Evolutionary conservation across 2,113 vertebrate genomes (phyloP).

Genomic region (Elanoides forficatus): DNA sequence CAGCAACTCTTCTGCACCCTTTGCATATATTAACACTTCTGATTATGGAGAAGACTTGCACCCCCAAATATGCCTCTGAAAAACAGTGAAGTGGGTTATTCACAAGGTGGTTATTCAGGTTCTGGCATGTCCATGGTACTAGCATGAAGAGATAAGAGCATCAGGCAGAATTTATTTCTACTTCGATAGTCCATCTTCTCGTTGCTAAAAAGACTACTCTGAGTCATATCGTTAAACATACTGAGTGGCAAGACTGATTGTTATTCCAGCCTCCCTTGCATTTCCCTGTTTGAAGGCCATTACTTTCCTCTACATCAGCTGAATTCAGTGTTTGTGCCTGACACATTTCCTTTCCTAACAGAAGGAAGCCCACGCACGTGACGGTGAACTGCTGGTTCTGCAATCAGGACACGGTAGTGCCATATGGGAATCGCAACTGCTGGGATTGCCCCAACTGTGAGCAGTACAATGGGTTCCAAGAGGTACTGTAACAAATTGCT

Average conservation of each 20-base stretch:
- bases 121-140: background rate
- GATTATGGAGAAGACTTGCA: background rate
- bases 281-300: background rate
- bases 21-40: background rate
- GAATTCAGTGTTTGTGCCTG: background rate
- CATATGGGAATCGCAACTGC: slow-evolving; percentile 96
- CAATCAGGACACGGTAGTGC: slow-evolving; percentile 88
- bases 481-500: slow-evolving; percentile 66
- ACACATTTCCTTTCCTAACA: background rate
- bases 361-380: slow-evolving; percentile 86
- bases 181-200: background rate
- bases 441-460: slow-evolving; percentile 98
- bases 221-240: accelerated
- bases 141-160: background rate
- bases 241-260: background rate
- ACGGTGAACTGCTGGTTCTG: slow-evolving; percentile 98
- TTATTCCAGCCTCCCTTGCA: background rate
- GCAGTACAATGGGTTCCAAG: slow-evolving; percentile 98
- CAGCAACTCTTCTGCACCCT: accelerated
- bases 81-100: background rate
- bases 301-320: background rate
- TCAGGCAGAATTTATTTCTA: background rate
- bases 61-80: background rate
- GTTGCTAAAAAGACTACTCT: background rate
- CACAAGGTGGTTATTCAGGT: background rate